phyloP scores from a whole-genome alignment of 1,140 invertebrate species.

The Bicyclus anynana region DNA sequence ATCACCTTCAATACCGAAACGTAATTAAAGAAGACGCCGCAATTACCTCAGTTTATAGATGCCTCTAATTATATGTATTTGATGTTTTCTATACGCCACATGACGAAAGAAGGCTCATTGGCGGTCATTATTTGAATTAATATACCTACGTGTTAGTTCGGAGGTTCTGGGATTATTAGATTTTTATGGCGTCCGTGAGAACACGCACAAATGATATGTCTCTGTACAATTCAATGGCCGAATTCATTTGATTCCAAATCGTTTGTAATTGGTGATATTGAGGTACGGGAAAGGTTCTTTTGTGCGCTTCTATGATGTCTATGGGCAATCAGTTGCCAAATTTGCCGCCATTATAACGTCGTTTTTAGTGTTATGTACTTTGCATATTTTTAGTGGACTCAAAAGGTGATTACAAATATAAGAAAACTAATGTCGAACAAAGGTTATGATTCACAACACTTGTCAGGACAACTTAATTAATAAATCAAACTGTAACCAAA shows the following conservation, averaged over 20 bases:
- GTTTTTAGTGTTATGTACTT: no score
- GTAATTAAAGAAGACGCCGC: slow-evolving; percentile 71
- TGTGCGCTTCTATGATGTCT: slow-evolving; percentile 3
- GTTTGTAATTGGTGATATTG: slow-evolving; percentile 19
- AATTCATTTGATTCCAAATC: slow-evolving; percentile 34
- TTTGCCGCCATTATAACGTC: not conserved
- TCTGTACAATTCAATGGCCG: slow-evolving; percentile 26
- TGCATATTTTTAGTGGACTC: no score
- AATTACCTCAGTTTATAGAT: slow-evolving; percentile 73
- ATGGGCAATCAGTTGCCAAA: not conserved
- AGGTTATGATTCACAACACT: no score
- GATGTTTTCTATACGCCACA: slow-evolving; percentile 70
- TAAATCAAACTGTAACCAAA: no score
- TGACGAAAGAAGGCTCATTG: slow-evolving; percentile 70
- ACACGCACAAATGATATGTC: slow-evolving; percentile 64
- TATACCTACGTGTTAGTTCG: slow-evolving; percentile 72
- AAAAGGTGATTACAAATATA: no score
- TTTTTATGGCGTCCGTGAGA: slow-evolving; percentile 72
- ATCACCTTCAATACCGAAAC: slow-evolving; percentile 51
- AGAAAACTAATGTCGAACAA: no score
- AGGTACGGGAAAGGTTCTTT: not conserved
- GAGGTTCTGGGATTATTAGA: slow-evolving; percentile 56
- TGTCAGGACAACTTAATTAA: no score
- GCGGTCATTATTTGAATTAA: slow-evolving; percentile 74
- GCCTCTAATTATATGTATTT: slow-evolving; percentile 73